Percentiles rank a stretch among this genome's conserved stretches.
phyloP scores from a whole-genome alignment of 2,888 invertebrate genomes.

The Latrodectus hesperus region DNA sequence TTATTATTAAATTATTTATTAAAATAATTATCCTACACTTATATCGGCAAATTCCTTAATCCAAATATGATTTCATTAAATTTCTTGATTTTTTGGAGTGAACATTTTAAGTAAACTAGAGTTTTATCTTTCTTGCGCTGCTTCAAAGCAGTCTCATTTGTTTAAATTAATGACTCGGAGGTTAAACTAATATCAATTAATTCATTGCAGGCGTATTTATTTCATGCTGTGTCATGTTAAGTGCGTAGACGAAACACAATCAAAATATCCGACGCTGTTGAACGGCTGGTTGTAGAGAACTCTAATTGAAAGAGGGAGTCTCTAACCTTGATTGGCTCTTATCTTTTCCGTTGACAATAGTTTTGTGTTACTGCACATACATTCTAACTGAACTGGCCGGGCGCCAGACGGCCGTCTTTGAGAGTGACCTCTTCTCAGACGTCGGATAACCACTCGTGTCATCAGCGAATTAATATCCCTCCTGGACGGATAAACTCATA shows the following conservation, averaged over 20 bases:
- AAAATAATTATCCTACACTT: too few species aligned
- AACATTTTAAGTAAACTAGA: too few species aligned
- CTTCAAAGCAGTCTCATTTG: too few species aligned
- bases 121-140: too few species aligned
- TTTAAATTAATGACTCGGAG: too few species aligned
- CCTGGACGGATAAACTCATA: conserved; percentile 12
- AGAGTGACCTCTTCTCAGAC: conserved; percentile 39
- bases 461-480: conserved; percentile 39
- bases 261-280: too few species aligned
- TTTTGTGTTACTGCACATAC: conserved; percentile 1
- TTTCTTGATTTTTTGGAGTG: too few species aligned
- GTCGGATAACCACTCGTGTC: conserved; percentile 9
- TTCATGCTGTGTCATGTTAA: not conserved
- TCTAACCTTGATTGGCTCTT: conserved; percentile 28
- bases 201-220: too few species aligned
- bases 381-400: conserved; percentile 12
- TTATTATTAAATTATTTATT: too few species aligned
- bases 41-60: too few species aligned
- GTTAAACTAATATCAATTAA: too few species aligned
- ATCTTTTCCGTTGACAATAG: conserved; percentile 19
- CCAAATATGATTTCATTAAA: too few species aligned
- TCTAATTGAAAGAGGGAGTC: conserved; percentile 35
- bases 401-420: conserved; percentile 34
- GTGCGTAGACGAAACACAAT: conserved; percentile 18
- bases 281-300: not conserved